These are phyloP conservation scores for Plectropomus leopardus DNA, from an alignment of 2,113 vertebrate genomes.

Conservation along the genomic window DNA sequence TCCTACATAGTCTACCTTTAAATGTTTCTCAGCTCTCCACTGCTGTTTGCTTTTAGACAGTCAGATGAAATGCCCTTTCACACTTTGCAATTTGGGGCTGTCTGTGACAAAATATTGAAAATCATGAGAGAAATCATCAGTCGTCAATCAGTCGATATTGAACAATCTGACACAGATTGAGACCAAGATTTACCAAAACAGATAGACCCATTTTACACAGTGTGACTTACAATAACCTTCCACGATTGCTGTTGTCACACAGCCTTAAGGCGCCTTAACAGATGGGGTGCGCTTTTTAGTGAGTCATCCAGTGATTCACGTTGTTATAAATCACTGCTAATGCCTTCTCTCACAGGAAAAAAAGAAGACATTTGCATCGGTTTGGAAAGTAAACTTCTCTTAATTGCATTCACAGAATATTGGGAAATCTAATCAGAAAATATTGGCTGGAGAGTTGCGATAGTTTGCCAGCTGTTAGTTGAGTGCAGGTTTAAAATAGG, in stretches of 20 bases:
- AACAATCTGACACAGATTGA: background rate
- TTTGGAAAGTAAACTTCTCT: constrained; percentile 17
- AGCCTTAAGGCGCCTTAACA: constrained; percentile 2
- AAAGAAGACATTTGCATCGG: constrained; percentile 15
- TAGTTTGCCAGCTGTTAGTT: background rate
- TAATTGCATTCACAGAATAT: constrained; percentile 9
- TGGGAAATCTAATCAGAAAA: constrained; percentile 7
- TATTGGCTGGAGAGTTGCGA: background rate
- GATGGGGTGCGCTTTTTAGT: constrained; percentile 12
- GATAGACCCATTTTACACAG: background rate
- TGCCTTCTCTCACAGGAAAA: constrained; percentile 6
- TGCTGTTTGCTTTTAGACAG: background rate
- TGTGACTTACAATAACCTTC: background rate
- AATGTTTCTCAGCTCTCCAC: background rate
- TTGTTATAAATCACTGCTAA: constrained; percentile 21
- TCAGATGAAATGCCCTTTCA: background rate
- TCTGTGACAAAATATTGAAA: background rate
- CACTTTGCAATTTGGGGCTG: background rate
- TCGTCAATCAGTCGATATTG: background rate
- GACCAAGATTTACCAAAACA: background rate
- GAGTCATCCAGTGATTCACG: background rate
- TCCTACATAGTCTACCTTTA: background rate
- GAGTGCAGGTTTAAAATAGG: background rate
- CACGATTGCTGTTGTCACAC: background rate
- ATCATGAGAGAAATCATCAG: background rate